Percentiles rank a stretch among this genome's conserved stretches.
phyloP scores from a whole-genome alignment of 2,113 vertebrate species.

The Microtus oregoni region DNA sequence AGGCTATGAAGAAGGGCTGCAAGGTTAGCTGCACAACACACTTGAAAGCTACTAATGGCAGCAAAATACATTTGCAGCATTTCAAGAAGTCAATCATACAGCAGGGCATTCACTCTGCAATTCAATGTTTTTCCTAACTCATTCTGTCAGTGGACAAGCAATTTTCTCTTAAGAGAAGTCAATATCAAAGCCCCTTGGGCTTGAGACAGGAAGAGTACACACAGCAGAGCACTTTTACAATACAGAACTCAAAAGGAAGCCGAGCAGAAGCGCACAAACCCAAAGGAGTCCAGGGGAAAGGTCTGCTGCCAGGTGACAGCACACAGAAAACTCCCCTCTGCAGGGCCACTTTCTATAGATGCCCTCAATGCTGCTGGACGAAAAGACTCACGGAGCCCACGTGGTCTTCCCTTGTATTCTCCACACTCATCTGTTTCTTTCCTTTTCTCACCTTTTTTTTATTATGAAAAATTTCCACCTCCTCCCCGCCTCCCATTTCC shows the following conservation, averaged over 20 bases:
- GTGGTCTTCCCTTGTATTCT: background rate
- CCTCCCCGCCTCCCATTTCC: too few species aligned
- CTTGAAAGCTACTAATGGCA: constrained; percentile 55
- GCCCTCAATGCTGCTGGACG: rapidly evolving
- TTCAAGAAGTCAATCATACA: constrained; percentile 63
- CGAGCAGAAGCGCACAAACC: background rate
- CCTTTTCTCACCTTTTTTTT: background rate
- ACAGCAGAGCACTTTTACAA: background rate
- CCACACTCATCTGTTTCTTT: background rate
- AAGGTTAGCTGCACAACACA: constrained; percentile 19
- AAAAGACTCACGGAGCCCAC: background rate
- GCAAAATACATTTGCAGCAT: constrained; percentile 61
- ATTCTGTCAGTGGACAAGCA: background rate
- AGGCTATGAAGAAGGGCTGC: background rate
- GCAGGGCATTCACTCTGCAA: constrained; percentile 51
- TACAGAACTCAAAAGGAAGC: background rate
- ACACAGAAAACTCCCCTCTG: rapidly evolving
- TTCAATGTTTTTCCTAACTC: constrained; percentile 14
- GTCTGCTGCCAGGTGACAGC: rapidly evolving
- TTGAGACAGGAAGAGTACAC: background rate
- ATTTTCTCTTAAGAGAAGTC: constrained; percentile 45
- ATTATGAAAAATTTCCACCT: too few species aligned
- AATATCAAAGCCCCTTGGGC: background rate
- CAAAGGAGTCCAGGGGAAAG: background rate
- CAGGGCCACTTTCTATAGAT: background rate